These are phyloP conservation scores for Euwallacea fornicatus DNA, from an alignment of 1,140 invertebrate genomes.

Conservation along the genomic window DNA sequence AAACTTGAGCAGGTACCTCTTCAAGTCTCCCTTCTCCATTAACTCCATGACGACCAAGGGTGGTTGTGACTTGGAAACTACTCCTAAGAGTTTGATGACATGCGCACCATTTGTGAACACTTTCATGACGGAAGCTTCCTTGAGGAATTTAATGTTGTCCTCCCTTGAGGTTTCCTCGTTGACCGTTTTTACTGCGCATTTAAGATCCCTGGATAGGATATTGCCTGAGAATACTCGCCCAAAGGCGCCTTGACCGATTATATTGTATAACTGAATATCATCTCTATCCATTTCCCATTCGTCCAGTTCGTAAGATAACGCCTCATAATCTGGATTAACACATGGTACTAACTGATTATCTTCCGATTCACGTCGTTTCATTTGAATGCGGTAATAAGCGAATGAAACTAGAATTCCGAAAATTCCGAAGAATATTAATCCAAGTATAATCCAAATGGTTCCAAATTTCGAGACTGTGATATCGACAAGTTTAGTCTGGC, in stretches of 20 bases:
- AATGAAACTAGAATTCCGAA: not conserved
- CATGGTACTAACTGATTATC: conserved; percentile 68
- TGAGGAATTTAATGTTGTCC: conserved; percentile 87
- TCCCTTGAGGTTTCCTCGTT: conserved; percentile 80
- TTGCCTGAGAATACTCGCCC: conserved; percentile 71
- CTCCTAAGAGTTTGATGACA: conserved; percentile 71
- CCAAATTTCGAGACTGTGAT: not conserved
- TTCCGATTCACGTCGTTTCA: conserved; percentile 4
- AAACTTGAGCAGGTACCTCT: conserved; percentile 62
- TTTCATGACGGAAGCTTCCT: conserved; percentile 96
- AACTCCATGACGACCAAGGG: conserved; percentile 76
- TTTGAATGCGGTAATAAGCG: not conserved
- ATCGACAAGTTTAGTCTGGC: not conserved
- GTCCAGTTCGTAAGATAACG: conserved; percentile 79
- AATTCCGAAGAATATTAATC: not conserved
- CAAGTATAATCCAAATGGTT: not conserved
- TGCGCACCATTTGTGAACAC: conserved; percentile 66
- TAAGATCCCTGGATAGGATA: conserved; percentile 55
- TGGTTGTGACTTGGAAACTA: conserved; percentile 67
- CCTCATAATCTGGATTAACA: conserved; percentile 79
- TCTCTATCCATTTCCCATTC: conserved; percentile 92
- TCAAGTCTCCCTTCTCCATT: conserved; percentile 74
- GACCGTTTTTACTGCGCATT: conserved; percentile 94
- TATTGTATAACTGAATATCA: conserved; percentile 73
- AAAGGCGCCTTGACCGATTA: conserved; percentile 93